phyloP scores from a whole-genome alignment of 2,113 vertebrate genomes.

The Calcarius ornatus region DNA sequence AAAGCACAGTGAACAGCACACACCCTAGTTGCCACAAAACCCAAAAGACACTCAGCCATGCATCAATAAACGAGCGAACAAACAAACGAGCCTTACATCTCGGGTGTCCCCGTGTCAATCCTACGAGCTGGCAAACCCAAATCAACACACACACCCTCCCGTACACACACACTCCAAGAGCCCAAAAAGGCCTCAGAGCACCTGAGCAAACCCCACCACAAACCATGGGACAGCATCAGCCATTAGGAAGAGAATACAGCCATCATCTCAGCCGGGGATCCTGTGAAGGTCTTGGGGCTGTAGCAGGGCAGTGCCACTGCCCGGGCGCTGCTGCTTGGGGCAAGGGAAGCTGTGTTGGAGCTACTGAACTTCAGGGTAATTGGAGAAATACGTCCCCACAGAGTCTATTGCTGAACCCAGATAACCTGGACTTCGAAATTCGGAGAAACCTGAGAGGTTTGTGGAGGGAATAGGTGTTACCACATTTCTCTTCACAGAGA shows the following conservation, averaged over 20 bases:
- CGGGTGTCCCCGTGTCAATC: accelerated
- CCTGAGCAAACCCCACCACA: neutral
- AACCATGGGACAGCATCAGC: neutral
- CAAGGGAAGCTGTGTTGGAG: neutral
- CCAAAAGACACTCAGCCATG: neutral
- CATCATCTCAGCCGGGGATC: too few species aligned
- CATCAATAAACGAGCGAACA: accelerated
- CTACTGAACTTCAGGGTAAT: neutral
- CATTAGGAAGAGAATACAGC: neutral
- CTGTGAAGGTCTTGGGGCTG: accelerated
- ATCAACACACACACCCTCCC: neutral
- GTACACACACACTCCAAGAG: accelerated
- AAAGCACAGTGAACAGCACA: neutral
- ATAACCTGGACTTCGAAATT: neutral
- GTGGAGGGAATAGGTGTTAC: too few species aligned
- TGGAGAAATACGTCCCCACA: too few species aligned
- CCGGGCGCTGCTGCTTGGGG: accelerated
- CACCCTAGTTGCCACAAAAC: neutral
- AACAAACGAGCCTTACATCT: neutral
- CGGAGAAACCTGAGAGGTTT: too few species aligned
- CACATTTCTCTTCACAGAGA: too few species aligned
- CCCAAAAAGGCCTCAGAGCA: neutral
- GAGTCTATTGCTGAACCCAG: neutral
- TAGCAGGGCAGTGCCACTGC: accelerated
- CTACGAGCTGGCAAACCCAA: accelerated